Evolutionary conservation across 2,888 invertebrate species (phyloP), one percentile per base, ranked within the genome.

Genomic region (Phorcus lineatus): DNA sequence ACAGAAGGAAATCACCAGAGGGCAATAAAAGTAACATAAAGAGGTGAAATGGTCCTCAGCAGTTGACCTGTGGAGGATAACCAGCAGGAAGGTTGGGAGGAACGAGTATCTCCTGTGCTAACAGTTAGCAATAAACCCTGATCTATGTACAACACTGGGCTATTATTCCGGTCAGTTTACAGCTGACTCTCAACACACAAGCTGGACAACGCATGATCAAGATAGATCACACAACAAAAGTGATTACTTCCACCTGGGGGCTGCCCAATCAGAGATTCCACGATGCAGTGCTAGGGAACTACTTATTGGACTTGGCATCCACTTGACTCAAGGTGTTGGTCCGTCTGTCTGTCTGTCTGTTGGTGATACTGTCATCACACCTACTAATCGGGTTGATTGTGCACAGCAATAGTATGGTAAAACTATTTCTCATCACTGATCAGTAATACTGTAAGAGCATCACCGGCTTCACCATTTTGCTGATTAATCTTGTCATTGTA

Each of bases 81-180:
- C 13, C 62, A 28, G 28, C 13, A 62, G 24, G 28, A 28, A n/a
- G 24, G 28, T 13, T 9, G 28, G 62, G 28, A 19, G 9, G 28
- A 28, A 16, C 24, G 62, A n/a, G 62, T 19, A 7, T 4, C 19
- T 17, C 57, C 19, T 19, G 31, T 31, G n/a, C 28, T 31, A 67
- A 28, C 67, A 36, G 70, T 19, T 11, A 36, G 70, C 70, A 70
- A 70, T 70, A 70, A 70, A 70, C n/a, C 40, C 4, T 70, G 70
- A 70, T 70, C 70, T 70, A 70, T 70, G 70, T 17, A n/a, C 40
- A 36, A 70, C 40, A 19, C 24, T 16, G 40, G 36, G 36, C 70
- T 36, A 70, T 70, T 70, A 70, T 70, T 70, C 40, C 70, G 70
- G 70, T 40, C 70, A 36, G 70, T 70, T 70, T 36, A 70, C 70